Percentiles rank a stretch among this genome's conserved stretches.
Evolutionary conservation across 2,797 vertebrate genomes (phyloP).

Genomic region (Esox masquinongy): DNA sequence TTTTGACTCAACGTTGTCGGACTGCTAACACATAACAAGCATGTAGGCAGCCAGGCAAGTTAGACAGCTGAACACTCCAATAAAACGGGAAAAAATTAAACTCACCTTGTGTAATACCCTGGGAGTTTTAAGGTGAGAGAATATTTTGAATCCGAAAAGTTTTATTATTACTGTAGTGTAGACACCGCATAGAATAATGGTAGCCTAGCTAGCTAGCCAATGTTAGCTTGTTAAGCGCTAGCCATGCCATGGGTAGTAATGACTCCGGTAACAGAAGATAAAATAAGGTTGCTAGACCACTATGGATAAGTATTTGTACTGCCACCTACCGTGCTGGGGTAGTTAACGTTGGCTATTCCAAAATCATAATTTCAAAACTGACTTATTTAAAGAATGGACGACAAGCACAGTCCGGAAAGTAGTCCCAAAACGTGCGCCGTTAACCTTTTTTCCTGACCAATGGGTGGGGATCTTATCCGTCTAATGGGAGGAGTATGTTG

Average conservation of each 20-base stretch:
- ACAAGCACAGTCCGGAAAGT: background rate
- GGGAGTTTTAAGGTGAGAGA: background rate
- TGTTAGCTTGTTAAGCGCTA: too few species aligned
- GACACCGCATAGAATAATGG: background rate
- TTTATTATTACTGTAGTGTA: background rate
- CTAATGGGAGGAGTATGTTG: slow-evolving; percentile 32
- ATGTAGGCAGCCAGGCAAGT: background rate
- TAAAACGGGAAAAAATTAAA: background rate
- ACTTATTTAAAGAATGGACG: background rate
- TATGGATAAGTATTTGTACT: background rate
- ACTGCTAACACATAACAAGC: background rate
- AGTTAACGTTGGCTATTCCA: background rate
- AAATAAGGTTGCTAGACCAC: background rate
- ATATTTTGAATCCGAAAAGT: background rate
- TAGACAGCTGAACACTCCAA: background rate
- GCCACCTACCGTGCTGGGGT: slow-evolving; percentile 10
- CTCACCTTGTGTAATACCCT: background rate
- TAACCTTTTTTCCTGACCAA: background rate
- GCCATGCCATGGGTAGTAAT: too few species aligned
- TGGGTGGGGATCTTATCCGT: background rate
- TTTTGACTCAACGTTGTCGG: background rate
- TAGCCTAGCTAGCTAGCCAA: background rate
- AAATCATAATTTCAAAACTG: background rate
- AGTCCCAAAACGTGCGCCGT: background rate
- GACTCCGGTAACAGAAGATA: too few species aligned